These are phyloP conservation scores for Neostethus bicornis DNA, from an alignment of 2,797 vertebrate genomes.

Conservation along the genomic window DNA sequence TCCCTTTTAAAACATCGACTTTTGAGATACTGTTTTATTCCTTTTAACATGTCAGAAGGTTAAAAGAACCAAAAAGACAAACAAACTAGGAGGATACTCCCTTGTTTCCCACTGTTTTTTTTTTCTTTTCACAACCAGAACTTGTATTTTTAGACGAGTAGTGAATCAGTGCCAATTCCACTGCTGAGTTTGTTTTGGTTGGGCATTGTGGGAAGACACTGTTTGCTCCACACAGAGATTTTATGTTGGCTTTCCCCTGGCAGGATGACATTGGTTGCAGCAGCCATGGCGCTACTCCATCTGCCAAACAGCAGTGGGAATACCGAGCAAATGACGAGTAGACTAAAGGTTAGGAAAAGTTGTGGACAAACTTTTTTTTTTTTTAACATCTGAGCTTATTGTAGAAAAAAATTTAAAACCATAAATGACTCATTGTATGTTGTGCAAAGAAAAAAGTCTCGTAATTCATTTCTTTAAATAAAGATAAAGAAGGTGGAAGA, in stretches of 20 bases:
- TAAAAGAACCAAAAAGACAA: conserved; percentile 18
- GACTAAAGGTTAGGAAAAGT: conserved; percentile 63
- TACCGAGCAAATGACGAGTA: conserved; percentile 54
- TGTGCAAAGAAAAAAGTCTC: no score
- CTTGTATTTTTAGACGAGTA: conserved; percentile 29
- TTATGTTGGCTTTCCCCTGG: conserved; percentile 52
- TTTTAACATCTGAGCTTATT: background rate
- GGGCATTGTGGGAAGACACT: conserved; percentile 39
- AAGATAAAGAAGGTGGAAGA: no score
- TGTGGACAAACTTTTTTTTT: conserved; percentile 34
- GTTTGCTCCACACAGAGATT: conserved; percentile 46
- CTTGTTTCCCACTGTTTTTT: conserved; percentile 19
- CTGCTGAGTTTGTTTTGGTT: conserved; percentile 39
- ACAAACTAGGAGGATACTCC: conserved; percentile 14
- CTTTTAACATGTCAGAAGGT: conserved; percentile 19
- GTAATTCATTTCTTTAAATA: no score
- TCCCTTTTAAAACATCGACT: conserved; percentile 13
- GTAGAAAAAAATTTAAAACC: no score
- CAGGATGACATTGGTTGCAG: conserved; percentile 36
- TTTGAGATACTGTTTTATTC: conserved; percentile 4
- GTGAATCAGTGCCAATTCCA: conserved; percentile 15
- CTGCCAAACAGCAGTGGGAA: conserved; percentile 47
- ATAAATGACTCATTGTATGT: no score
- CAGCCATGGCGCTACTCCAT: conserved; percentile 43
- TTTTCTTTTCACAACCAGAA: conserved; percentile 29